Evolutionary conservation across 92 coral and sea anemone species (phyloP), one percentile per base, ranked within the genome.

Genomic region (Phenganax marumi): DNA sequence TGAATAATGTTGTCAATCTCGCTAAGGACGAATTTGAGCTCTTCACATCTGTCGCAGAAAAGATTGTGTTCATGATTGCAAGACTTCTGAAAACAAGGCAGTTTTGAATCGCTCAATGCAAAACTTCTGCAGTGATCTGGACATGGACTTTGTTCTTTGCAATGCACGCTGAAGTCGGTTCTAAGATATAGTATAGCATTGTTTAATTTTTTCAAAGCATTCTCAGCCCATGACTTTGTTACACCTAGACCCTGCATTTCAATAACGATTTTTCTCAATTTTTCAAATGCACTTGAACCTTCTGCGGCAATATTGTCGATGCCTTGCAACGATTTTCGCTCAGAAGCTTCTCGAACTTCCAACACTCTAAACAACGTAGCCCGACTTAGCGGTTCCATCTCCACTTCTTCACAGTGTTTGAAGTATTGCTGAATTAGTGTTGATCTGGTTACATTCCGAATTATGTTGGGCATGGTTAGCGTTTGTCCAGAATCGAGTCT

Each of bases 251-350:
- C 68, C 68, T 62, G 33, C 33, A 62, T 62, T 62, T 18, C 68
- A 62, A 62, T 79, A 64, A 87, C 62, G 51, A 90, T 70, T 84
- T 68, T 77, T 60, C 85, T 85, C 13, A 85, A 60, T 12, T 86
- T 62, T 17, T 88, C 89, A 77, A 87, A 90, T 50, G 73, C 93
- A 79, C 84, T 78, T 3, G 88, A 80, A 21, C 90, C 93, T 64
- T 90, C 89, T 52, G 93, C 84, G 13, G 93, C 91, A n/a, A 77
- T 87, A 50, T 85, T 87, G 68, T 87, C 93, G 57, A 90, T 68
- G 16, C 93, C 91, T 48, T 82, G 88, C 26, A 87, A 82, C 1
- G 88, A 85, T 62, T 69, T 90, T 11, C 87, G 52, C 52, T 90
- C 85, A 0, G 89, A 85, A 2, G 91, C 89, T 68, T 85, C 81